Evolutionary conservation across 2,888 invertebrate species (phyloP), one percentile per base, ranked within the genome.

Genomic region (Orthosia gothica): DNA sequence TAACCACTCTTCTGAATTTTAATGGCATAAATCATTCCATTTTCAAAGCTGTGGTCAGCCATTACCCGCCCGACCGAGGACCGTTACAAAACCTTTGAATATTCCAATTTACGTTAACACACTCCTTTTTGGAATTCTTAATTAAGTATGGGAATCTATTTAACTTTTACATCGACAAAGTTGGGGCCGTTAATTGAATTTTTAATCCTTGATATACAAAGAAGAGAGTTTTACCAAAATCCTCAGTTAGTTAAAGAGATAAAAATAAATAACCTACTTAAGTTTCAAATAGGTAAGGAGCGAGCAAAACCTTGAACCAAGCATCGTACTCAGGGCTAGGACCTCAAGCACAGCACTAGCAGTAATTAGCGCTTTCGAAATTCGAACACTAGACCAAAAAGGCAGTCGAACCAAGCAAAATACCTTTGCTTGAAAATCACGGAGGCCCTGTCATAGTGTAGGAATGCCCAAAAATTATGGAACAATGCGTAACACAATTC

Each of bases 161-260:
- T 32, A 77, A 81, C 61, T 75, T 81, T 61, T 45, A 84, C 65
- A 77, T 61, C 49, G 69, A 65, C 54, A 62, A 45, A 58, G 18
- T 57, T 45, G 47, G 12, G 18, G 16, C 11, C 59, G 61, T 73
- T 74, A 74, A 85, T 85, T 84, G 84, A 78, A 71, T 78, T 86
- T 78, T 81, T 70, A 78, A 86, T 74, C 74, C 62, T 64, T 45
- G 50, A 50, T 54, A 16, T 13, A 64, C 16, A 65, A 67, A 67
- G 12, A 20, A 59, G 7, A 40, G 45, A 40, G 26, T 32, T 58
- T 55, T 12, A 3, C 2, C 15, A 62, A 16, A 58, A 20, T 40
- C 20, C 45, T 18, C 4, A 20, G 20, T 54, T 26, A 40, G 9
- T 47, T 9, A 7, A 40, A 70, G 12, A 47, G 18, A 15, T 32